Evolutionary conservation across 1,140 invertebrate species (phyloP), one percentile per base, ranked within the genome.

Genomic region (Habropoda laboriosa): DNA sequence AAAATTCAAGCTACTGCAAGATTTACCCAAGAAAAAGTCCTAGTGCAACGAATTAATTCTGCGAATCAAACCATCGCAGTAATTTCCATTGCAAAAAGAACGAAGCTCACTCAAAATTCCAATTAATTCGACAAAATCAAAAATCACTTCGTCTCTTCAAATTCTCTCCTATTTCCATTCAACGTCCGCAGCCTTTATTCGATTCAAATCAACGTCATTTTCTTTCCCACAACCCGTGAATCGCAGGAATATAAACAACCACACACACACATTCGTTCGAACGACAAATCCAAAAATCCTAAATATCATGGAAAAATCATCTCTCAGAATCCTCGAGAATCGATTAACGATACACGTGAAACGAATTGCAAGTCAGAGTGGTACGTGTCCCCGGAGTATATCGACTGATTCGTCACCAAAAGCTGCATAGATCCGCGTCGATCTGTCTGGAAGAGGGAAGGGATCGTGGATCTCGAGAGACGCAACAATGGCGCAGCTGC

Each of bases 401-500:
- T 72, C 72, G 81, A 40, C 13, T 70, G 78, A 87, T 86, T 83
- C 68, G 63, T 83, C 76, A 80, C 40, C 60, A 47, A 71, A 67
- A 40, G 38, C 30, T 57, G 42, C 68, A 47, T 13, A 3, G 38
- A 85, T 74, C 40, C 67, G 64, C 63, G 82, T 32, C 57, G 79
- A 74, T 86, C 71, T 81, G 60, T 83, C 40, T 70, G 40, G 70
- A 18, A 53, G 32, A 66, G 42, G 32, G 18, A 10, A 42, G 67
- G 53, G 51, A 86, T 81, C 74, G 51, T 85, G 84, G 81, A 88
- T 87, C 86, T 81, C 45, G 32, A 79, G 81, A 81, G 81, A 58
- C 51, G 49, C n/a, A 63, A 83, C 77, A 86, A 85, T 86, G 53
- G 32, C 57, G 77, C 87, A 88, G 87, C 86, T 89, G 86, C 49